Base-by-base conservation (phyloP, 2,888 invertebrate genomes). In the Aporophyla lueneburgensis region DNA sequence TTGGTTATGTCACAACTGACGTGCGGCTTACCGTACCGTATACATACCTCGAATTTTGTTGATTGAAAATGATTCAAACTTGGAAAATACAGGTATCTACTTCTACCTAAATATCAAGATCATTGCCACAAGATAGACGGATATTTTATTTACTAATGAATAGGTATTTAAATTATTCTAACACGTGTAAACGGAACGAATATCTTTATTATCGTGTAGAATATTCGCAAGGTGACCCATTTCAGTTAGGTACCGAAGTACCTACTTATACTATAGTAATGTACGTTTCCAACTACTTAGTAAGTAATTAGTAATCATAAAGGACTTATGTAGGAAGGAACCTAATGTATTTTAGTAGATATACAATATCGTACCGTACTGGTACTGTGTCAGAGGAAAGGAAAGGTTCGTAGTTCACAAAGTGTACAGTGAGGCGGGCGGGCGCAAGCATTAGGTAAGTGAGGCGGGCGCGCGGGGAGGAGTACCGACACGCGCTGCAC, bases 401-500 rank as follows among this genome's bases (percentile, higher is more conserved):
- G 67, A 69, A 76, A 79, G 78, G 83, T 88, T 82, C 80, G 77
- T 88, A 87, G 86, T 88, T 80, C 78, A 87, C 63, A 78, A 81
- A 87, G 74, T 86, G 81, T 69, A 76, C 78, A 88, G 85, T 85
- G 80, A 83, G 77, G 86, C 72, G 73, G 76, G 77, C 81, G 63
- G 63, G 78, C 81, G 74, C 78, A 74, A 81, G 74, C 74, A 81
- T 74, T 59, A 74, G 78, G 81, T 74, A 59, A 75, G 76, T 40
- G 65, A 59, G 63, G 74, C 56, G 65, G 91, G 91, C 78, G 92
- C 86, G 93, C 90, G 93, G 94, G 92, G 65, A 91, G 89, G 92
- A 91, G 92, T 88, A 92, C 91, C 94, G 94, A 96, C 97, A 97
- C 97, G 97, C 97, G 97, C 96, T 92, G 93, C 93, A 92, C 95